A percentile compares a stretch with the other conserved stretches of the same genome.
These are phyloP conservation scores for Aldabrachelys gigantea DNA, from an alignment of 2,113 vertebrate species.

Conservation along the genomic window DNA sequence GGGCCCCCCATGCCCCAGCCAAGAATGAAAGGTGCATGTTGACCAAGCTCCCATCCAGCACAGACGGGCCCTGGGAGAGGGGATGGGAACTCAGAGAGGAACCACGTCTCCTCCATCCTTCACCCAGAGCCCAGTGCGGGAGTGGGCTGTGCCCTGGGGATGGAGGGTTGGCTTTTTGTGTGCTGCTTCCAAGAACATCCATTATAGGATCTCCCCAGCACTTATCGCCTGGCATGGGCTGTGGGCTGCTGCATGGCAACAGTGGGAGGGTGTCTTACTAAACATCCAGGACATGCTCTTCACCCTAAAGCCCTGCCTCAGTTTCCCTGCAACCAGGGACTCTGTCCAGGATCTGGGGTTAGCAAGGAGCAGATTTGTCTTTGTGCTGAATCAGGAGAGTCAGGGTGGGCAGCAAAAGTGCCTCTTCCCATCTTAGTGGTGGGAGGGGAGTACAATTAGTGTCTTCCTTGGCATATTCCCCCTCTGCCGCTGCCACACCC, in stretches of 20 bases:
- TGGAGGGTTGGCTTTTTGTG: neutral
- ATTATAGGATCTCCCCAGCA: neutral
- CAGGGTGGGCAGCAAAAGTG: neutral
- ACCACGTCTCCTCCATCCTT: neutral
- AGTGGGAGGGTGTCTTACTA: neutral
- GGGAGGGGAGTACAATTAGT: neutral
- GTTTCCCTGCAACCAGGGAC: neutral
- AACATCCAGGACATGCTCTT: neutral
- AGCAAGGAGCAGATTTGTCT: neutral
- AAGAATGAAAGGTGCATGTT: neutral
- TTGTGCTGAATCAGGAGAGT: neutral
- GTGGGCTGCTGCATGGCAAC: accelerated
- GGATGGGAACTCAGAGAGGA: neutral
- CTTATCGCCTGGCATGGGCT: accelerated
- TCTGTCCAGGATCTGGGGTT: neutral
- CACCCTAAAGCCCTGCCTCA: neutral
- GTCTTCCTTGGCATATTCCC: neutral
- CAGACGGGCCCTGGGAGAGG: neutral
- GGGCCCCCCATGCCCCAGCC: neutral
- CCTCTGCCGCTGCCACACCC: neutral
- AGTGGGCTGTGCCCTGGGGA: neutral
- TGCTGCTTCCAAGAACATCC: neutral
- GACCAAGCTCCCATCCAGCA: neutral
- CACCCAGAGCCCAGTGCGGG: too few species aligned
- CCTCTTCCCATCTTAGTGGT: neutral